Evolutionary conservation across 1,140 invertebrate genomes (phyloP), one percentile per base, ranked within the genome.

Genomic region (Cardiocondyla obscurior): DNA sequence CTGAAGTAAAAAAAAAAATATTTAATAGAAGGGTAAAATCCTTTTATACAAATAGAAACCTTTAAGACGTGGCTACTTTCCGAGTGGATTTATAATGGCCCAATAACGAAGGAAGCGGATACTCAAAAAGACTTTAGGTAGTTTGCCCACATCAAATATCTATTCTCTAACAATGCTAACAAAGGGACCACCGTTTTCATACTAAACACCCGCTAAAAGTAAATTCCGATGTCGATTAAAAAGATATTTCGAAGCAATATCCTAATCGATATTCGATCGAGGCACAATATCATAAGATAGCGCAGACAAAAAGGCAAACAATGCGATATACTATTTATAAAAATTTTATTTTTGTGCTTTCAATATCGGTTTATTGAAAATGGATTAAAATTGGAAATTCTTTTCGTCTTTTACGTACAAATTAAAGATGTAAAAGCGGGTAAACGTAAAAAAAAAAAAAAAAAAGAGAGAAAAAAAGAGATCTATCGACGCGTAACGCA

Each of bases 41-140:
- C 30, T 70, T 19, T 39, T 22, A 8, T 30, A 49, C 44, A 49
- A 74, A 39, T 36, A 70, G 22, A 4, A 64, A 2, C 12, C 33
- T 67, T 19, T 22, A 14, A 28, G 22, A 53, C 73, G 53, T 30
- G 39, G 4, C 19, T 58, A 39, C 19, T 44, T 74, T 44, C 84
- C 46, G 60, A 70, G 46, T 28, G 53, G 16, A 85, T 86, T 70
- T 70, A 65, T 67, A 58, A 44, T 36, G 42, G 36, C n/a, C 39
- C 25, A 49, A 73, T 81, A 73, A 70, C 51, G 49, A 14, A 19
- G 49, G n/a, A 42, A 14, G 25, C 36, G 53, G 36, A 57, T 33
- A 70, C 30, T 76, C 42, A 19, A 8, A 65, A 60, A 28, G 46
- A 22, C 30, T 22, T 62, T n/a, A 51, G 16, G 5, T 67, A 77